Evolutionary conservation across 2,797 vertebrate genomes (phyloP), one percentile per base, ranked within the genome.

Genomic region (Falco biarmicus): DNA sequence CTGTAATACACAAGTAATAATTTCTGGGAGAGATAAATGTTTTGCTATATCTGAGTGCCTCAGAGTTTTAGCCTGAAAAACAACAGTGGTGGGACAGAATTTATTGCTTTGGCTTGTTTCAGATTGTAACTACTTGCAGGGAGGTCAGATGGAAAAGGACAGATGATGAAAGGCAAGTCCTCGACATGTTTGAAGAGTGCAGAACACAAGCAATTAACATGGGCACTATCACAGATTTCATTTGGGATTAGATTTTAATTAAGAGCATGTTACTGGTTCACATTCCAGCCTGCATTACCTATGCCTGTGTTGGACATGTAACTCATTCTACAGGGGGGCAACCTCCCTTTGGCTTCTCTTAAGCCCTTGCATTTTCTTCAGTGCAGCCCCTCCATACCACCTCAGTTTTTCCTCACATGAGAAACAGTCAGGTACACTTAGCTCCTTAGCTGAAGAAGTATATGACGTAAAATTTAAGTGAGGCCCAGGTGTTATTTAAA

Each of bases 1-100:
- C 53, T 54, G 11, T 25, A 77, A 85, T 87, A 77, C 39, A 92
- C 84, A 87, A 85, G 26, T 28, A 87, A 86, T 68, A 93, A 94
- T 57, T 90, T 95, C 39, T 15, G 56, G 84, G 45, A 94, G 75
- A 86, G 53, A 94, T 75, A 90, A 95, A 95, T 15, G 3, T 90
- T 96, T 91, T 92, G 34, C 34, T 68, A 61, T 29, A 57, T 8
- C 24, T 37, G 45, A 93, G 24, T 71, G 45, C 15, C 45, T 88
- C 66, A n/a, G 34, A 63, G 9, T 47, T 85, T 82, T 73, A 92
- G 48, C 15, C 20, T 63, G n/a, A 80, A 66, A 77, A 71, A 41
- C 14, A 73, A 32, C 59, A 84, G 32, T 29, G 56, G 28, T 37
- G n/a, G 41, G 47, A 83, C 32, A n/a, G 57, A 93, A 63, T 93